Conservation (phyloP, 2,888 invertebrate genomes). For the Apodemia zela region DNA sequence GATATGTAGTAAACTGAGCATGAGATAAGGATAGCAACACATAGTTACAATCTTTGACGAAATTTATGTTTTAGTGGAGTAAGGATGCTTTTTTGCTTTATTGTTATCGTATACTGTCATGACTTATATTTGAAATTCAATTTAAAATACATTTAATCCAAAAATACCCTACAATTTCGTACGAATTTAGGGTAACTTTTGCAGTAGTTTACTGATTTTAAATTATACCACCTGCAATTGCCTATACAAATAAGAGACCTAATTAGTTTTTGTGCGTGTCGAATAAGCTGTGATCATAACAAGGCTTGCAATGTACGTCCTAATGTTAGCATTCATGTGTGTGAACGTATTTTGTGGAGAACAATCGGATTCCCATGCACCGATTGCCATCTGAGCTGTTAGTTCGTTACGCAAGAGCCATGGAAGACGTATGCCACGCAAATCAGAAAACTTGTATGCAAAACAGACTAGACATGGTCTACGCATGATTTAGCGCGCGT, state of each 20-base stretch:
- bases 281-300: constrained; percentile 55
- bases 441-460: constrained; percentile 18
- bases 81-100: too few species aligned
- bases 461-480: neutral
- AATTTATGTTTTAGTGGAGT: too few species aligned
- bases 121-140: too few species aligned
- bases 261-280: constrained; percentile 39
- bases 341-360: constrained; percentile 52
- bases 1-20: too few species aligned
- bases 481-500: neutral
- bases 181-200: too few species aligned
- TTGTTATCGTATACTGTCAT: too few species aligned
- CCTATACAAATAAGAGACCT: constrained; percentile 23
- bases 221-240: too few species aligned
- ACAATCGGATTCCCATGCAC: constrained; percentile 69
- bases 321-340: constrained; percentile 64
- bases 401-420: constrained; percentile 57
- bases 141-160: too few species aligned
- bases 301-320: constrained; percentile 45
- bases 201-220: too few species aligned
- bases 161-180: too few species aligned
- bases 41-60: too few species aligned
- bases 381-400: constrained; percentile 70
- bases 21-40: too few species aligned
- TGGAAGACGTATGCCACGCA: constrained; percentile 57